A percentile compares a stretch with the other conserved stretches of the same genome.
phyloP scores from a whole-genome alignment of 2,888 invertebrate species.

The Acleris literana region DNA sequence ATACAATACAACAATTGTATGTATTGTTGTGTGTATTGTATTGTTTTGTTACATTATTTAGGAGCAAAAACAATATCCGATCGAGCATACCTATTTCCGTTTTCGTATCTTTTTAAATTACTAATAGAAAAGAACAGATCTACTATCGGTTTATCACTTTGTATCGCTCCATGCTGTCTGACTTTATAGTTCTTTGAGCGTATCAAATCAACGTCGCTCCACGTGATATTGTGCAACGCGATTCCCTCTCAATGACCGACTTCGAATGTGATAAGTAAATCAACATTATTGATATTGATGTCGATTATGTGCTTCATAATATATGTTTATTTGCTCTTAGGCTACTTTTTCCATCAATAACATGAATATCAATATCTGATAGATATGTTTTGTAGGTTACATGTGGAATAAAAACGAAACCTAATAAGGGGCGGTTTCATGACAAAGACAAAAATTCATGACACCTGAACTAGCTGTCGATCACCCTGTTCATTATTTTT shows the following conservation, averaged over 20 bases:
- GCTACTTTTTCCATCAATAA: neutral
- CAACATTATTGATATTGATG: slow-evolving; percentile 10
- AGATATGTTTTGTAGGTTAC: neutral
- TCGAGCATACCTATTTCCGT: neutral
- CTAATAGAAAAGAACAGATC: slow-evolving; percentile 22
- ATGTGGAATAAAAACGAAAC: neutral
- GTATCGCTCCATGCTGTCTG: too few relatives aligned
- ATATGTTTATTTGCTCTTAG: neutral
- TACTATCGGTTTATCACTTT: slow-evolving; percentile 1
- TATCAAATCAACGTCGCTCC: slow-evolving; percentile 17
- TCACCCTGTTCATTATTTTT: too few relatives aligned
- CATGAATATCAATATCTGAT: neutral
- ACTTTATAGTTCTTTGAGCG: slow-evolving; percentile 3
- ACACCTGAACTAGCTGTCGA: too few relatives aligned
- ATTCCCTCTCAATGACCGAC: slow-evolving; percentile 21
- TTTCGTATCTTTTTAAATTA: slow-evolving; percentile 1
- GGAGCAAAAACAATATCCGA: neutral
- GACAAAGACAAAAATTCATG: too few relatives aligned
- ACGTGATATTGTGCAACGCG: slow-evolving; percentile 33
- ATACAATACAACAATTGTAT: too few relatives aligned
- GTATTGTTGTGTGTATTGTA: too few relatives aligned
- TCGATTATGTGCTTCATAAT: neutral
- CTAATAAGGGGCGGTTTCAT: too few relatives aligned
- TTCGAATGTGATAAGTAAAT: slow-evolving; percentile 25
- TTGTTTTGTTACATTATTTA: neutral